Evolutionary conservation across 1,140 invertebrate species (phyloP), one percentile per base, ranked within the genome.

Genomic region (Xylocopa sonorina): DNA sequence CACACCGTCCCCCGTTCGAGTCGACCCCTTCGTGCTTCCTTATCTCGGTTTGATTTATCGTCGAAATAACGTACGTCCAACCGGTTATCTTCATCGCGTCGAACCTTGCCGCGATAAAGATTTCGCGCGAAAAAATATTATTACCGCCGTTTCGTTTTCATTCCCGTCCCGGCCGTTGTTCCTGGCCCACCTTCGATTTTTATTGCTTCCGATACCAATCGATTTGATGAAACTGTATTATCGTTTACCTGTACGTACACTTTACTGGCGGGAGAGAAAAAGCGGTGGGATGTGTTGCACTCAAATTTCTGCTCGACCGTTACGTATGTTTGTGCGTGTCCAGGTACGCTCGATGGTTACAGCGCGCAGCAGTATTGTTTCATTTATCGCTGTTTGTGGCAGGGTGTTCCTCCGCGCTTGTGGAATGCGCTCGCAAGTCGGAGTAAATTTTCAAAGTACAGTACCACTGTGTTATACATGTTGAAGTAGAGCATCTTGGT

Each of bases 401-500:
- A n/a, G n/a, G n/a, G n/a, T n/a, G n/a, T n/a, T n/a, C n/a, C n/a
- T n/a, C n/a, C n/a, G n/a, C n/a, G n/a, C n/a, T n/a, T n/a, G n/a
- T n/a, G n/a, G n/a, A n/a, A n/a, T n/a, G n/a, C n/a, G n/a, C n/a
- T n/a, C n/a, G n/a, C n/a, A n/a, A n/a, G n/a, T n/a, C n/a, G n/a
- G 55, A 18, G 14, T 29, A 3, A 32, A 43, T 27, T 24, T 41
- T 32, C 16, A 3, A 27, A 58, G 76, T n/a, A n/a, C n/a, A n/a
- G n/a, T n/a, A n/a, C n/a, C n/a, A n/a, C n/a, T n/a, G n/a, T n/a
- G n/a, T n/a, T n/a, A n/a, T n/a, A n/a, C n/a, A n/a, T n/a, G n/a
- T n/a, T n/a, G n/a, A n/a, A n/a, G n/a, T 50, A 21, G 21, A 32
- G 55, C 66, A 57, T 78, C 68, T 80, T 75, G 27, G 57, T 21